Evolutionary conservation across 2,888 invertebrate genomes (phyloP), one percentile per base, ranked within the genome.

Genomic region (Cataglyphis cursor): DNA sequence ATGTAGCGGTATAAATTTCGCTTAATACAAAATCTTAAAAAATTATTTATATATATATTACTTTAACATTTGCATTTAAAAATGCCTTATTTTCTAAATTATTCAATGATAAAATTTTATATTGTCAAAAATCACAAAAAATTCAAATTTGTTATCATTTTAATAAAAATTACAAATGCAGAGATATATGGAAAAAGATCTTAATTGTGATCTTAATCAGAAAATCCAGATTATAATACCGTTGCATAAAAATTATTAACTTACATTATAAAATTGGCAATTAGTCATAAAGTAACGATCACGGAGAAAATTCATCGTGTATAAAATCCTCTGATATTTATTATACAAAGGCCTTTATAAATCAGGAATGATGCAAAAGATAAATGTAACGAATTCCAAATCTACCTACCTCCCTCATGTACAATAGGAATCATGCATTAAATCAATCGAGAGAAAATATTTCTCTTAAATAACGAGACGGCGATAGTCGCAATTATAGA

Each of bases 401-500:
- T 76, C 6, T 18, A 62, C 35, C 28, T 15, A 8, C 2, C 10
- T 21, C 4, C 3, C n/a, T 64, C 10, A 10, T n/a, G 6, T 38
- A 28, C n/a, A 21, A 41, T 41, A 0, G 12, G 6, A 21, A 66
- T 41, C 41, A 0, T 6, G 0, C 28, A 41, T 65, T 57, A 65
- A 38, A 76, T 54, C n/a, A 15, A 5, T n/a, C 51, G 12, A 10
- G 48, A 51, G 6, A 51, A 48, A 35, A 76, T 31, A 66, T 65
- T 18, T 4, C 9, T 2, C 35, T 70, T n/a, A 35, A 68, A 38
- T 18, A 51, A 59, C 87, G 81, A 80, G 80, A 85, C 75, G 64
- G 61, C 48, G 59, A 76, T 83, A 75, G 61, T 90, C 76, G 84
- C 88, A 91, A 92, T 92, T 92, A 6, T 31, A 90, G 84, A 51